Percentiles rank a stretch among this genome's conserved stretches.
Conservation (phyloP, 2,888 invertebrate species). For the Pachydiplax longipennis region DNA sequence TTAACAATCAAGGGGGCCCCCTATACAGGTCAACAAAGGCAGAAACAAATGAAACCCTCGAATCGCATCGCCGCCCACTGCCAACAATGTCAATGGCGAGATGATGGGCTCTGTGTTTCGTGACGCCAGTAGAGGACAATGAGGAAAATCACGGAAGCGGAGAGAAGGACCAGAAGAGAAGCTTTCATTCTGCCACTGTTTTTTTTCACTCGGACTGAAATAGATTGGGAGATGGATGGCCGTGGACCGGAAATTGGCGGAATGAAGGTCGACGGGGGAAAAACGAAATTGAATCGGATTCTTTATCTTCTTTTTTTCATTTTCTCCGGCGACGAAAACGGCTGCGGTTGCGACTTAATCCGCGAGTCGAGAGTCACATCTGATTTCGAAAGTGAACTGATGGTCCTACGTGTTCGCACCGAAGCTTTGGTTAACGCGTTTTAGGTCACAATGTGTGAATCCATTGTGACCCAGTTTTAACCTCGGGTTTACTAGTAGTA, state of each 20-base stretch:
- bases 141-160: neutral
- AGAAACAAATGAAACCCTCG: neutral
- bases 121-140: neutral
- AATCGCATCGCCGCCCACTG: neutral
- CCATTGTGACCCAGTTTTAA: no score
- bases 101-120: neutral
- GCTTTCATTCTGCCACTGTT: neutral
- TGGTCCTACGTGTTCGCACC: no score
- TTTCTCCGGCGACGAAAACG: neutral
- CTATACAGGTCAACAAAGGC: neutral
- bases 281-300: neutral
- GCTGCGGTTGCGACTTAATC: neutral
- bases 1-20: neutral
- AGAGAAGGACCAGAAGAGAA: neutral
- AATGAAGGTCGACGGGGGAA: neutral
- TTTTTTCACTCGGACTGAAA: neutral
- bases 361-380: neutral
- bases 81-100: neutral
- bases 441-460: no score
- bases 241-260: neutral
- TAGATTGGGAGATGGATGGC: neutral
- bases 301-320: neutral
- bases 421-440: no score
- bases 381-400: no score
- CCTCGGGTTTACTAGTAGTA: no score